A percentile compares a stretch with the other conserved stretches of the same genome.
Evolutionary conservation across 2,888 invertebrate genomes (phyloP).

Genomic region (Cyclophora albipunctata): DNA sequence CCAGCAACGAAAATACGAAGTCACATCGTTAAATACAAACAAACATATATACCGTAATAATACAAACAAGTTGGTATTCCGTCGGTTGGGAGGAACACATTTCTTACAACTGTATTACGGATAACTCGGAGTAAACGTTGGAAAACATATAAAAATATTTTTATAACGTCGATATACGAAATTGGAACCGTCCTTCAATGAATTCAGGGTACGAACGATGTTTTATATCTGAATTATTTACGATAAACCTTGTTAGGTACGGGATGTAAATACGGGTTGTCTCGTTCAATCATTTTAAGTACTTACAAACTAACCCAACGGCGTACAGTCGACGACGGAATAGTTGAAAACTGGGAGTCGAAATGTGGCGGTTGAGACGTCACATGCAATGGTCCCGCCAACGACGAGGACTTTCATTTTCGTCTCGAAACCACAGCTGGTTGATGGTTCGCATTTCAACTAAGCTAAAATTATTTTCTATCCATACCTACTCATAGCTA

Average conservation of each 20-base stretch:
- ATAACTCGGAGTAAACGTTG: conserved; percentile 9
- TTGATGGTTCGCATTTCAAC: too few species aligned
- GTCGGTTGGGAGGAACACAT: too few species aligned
- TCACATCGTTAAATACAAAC: too few species aligned
- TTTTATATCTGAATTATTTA: conserved; percentile 20
- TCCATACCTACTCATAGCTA: too few species aligned
- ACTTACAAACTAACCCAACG: neutral
- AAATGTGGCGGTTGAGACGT: too few species aligned
- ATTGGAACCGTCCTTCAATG: conserved; percentile 15
- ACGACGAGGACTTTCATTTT: neutral
- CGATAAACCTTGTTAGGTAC: conserved; percentile 4
- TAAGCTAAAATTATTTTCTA: too few species aligned
- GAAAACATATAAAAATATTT: conserved; percentile 19
- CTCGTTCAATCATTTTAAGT: neutral
- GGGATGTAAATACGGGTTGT: neutral
- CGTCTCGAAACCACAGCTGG: neutral
- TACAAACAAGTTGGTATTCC: too few species aligned
- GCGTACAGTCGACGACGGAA: neutral
- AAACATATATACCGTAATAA: too few species aligned
- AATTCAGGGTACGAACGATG: conserved; percentile 6
- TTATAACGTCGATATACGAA: conserved; percentile 17
- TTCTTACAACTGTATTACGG: conserved; percentile 1
- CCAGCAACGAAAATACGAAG: too few species aligned
- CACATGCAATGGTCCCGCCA: too few species aligned
- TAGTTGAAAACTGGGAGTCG: too few species aligned